Evolutionary conservation across 1,140 invertebrate species (phyloP).

Genomic region (Drosophila quadrilineata): DNA sequence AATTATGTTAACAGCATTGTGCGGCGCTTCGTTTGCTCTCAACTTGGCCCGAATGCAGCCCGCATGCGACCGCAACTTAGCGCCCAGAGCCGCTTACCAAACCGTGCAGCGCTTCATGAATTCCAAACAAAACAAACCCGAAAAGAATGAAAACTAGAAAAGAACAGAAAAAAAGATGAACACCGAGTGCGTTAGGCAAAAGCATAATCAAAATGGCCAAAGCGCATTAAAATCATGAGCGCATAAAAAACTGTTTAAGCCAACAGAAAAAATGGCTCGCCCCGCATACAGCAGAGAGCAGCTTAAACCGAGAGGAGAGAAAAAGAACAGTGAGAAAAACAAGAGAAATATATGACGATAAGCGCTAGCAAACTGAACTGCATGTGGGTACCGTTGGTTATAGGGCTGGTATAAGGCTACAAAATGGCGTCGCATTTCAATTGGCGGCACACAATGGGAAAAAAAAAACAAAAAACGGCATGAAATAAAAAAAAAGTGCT

Average conservation of each 20-base stretch:
- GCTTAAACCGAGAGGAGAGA: conserved; percentile 49
- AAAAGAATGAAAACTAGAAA: not conserved
- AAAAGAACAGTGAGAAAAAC: conserved; percentile 19
- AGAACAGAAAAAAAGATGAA: too few species aligned
- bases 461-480: not conserved
- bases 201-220: conserved; percentile 65
- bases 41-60: conserved; percentile 6
- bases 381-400: too few species aligned
- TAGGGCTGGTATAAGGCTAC: conserved; percentile 50
- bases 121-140: conserved; percentile 55
- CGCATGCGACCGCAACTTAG: not conserved
- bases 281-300: conserved; percentile 5
- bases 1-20: conserved; percentile 47
- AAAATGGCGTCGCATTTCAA: conserved; percentile 71
- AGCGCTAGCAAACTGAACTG: too few species aligned
- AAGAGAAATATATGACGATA: conserved; percentile 8
- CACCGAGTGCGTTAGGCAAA: conserved; percentile 2
- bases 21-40: conserved; percentile 12
- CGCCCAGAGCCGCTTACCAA: conserved; percentile 28
- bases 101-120: conserved; percentile 57
- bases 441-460: conserved; percentile 19
- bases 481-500: too few species aligned
- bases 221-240: conserved; percentile 70
- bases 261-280: conserved; percentile 34
- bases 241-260: conserved; percentile 68